Evolutionary conservation across 2,797 vertebrate genomes (phyloP).

Genomic region (Saxicola maurus): DNA sequence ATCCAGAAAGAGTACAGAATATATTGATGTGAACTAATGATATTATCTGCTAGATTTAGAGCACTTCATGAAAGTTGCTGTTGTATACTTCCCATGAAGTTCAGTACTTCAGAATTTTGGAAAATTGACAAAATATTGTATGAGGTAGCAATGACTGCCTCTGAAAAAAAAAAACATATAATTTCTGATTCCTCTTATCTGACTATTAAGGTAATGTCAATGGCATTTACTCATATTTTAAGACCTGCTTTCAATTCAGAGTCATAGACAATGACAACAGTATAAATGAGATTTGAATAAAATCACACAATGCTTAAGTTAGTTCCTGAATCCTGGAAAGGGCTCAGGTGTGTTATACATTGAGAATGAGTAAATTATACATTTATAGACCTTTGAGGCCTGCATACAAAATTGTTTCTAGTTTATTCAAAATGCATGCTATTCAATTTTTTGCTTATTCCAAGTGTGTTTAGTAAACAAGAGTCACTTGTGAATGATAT

Average conservation of each 20-base stretch:
- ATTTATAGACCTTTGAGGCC: not conserved
- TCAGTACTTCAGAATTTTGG: not conserved
- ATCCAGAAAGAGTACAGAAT: not conserved
- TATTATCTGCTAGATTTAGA: not conserved
- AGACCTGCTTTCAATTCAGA: not conserved
- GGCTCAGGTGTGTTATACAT: not conserved
- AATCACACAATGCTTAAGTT: not conserved
- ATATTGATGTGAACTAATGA: not conserved
- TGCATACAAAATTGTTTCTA: conserved; percentile 19
- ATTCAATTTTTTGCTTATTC: conserved; percentile 48
- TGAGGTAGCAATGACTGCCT: not conserved
- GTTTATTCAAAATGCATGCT: conserved; percentile 20
- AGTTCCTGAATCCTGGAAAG: not conserved
- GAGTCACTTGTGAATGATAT: conserved; percentile 62
- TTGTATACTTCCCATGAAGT: not conserved
- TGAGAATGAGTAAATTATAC: not conserved
- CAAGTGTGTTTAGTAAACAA: conserved; percentile 64
- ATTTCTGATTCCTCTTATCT: not conserved
- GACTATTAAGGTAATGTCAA: not conserved
- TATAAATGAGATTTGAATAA: not conserved
- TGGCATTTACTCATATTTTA: not conserved
- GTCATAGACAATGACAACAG: not conserved
- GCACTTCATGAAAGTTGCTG: not conserved
- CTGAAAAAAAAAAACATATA: not conserved
- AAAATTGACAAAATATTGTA: not conserved